phyloP scores from a whole-genome alignment of 2,797 vertebrate genomes.

The Artibeus lituratus region DNA sequence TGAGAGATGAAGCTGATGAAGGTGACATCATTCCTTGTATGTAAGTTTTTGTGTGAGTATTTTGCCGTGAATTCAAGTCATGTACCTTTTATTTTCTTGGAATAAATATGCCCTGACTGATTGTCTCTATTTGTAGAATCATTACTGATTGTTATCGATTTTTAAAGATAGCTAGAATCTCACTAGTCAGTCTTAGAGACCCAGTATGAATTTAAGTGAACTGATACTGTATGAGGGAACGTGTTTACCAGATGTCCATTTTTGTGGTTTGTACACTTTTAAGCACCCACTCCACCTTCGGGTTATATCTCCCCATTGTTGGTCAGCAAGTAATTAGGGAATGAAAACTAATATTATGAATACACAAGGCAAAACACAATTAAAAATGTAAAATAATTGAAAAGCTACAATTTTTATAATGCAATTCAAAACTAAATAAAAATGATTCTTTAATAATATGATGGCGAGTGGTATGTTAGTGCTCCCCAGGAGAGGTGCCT shows the following conservation, averaged over 20 bases:
- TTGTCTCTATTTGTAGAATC: background rate
- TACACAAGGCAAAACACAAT: constrained; percentile 43
- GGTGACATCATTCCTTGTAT: background rate
- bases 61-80: background rate
- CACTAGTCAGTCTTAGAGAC: background rate
- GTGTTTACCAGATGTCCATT: background rate
- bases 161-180: constrained; percentile 6
- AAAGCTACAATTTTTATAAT: constrained; percentile 17
- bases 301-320: background rate
- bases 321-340: background rate
- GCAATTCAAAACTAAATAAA: constrained; percentile 35
- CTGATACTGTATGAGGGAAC: background rate
- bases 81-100: background rate
- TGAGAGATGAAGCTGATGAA: background rate
- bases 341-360: constrained; percentile 36
- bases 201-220: background rate
- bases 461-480: background rate
- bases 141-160: background rate
- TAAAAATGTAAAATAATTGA: constrained; percentile 40
- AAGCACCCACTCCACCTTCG: background rate
- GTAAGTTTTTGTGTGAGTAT: background rate
- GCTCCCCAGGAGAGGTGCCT: background rate
- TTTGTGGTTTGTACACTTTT: background rate
- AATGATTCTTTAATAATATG: constrained; percentile 50
- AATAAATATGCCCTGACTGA: background rate